These are phyloP conservation scores for Heliornis fulica DNA, from an alignment of 2,113 vertebrate genomes.

Conservation along the genomic window DNA sequence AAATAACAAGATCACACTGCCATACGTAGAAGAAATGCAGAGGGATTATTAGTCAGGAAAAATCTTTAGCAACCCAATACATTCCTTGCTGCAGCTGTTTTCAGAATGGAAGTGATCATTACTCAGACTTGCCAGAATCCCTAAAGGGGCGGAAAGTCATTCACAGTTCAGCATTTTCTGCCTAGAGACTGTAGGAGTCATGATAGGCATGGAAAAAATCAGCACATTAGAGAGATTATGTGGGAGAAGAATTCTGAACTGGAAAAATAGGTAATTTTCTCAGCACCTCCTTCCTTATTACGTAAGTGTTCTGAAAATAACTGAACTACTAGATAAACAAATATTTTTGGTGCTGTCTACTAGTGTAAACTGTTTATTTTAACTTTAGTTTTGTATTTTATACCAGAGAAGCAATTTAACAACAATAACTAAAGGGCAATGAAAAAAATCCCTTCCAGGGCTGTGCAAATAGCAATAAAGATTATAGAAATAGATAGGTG, in stretches of 20 bases:
- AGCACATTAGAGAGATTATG: neutral
- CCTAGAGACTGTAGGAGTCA: neutral
- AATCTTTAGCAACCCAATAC: slow-evolving; percentile 1
- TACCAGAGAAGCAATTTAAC: neutral
- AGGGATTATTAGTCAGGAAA: neutral
- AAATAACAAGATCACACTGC: neutral
- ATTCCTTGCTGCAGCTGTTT: slow-evolving; percentile 25
- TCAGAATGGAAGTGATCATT: slow-evolving; percentile 12
- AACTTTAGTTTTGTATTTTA: neutral
- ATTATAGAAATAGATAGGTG: neutral
- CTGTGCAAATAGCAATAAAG: neutral
- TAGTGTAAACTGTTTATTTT: neutral
- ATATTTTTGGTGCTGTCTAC: neutral
- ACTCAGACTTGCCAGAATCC: slow-evolving; percentile 11
- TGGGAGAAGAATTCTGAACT: neutral
- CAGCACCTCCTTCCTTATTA: neutral
- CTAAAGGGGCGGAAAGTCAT: neutral
- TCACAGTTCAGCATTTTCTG: slow-evolving; percentile 24
- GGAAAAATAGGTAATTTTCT: neutral
- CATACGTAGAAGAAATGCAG: neutral
- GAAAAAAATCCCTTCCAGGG: neutral
- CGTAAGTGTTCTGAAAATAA: neutral
- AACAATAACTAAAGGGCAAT: neutral
- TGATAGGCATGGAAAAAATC: neutral
- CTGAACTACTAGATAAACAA: neutral